These are phyloP conservation scores for Brenthis hecate DNA, from an alignment of 2,888 invertebrate species.

Conservation along the genomic window DNA sequence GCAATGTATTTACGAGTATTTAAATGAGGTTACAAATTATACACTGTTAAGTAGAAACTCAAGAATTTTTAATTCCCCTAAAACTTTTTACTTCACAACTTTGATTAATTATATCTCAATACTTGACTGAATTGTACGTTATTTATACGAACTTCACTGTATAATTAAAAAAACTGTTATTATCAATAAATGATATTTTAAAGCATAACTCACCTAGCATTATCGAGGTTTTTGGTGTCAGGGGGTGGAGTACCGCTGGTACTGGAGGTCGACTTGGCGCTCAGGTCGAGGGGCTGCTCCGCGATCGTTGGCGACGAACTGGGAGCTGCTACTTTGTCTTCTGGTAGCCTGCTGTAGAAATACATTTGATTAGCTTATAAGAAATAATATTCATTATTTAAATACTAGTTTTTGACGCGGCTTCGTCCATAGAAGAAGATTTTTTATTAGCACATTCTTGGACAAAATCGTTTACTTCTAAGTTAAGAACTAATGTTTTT, in stretches of 20 bases:
- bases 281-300: slow-evolving; percentile 93
- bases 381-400: neutral
- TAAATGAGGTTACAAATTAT: too few relatives aligned
- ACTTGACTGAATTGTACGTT: too few relatives aligned
- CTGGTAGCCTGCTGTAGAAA: slow-evolving; percentile 55
- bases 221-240: slow-evolving; percentile 85
- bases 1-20: too few relatives aligned
- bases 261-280: slow-evolving; percentile 87
- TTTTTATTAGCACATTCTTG: too few relatives aligned
- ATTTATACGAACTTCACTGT: neutral
- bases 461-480: too few relatives aligned
- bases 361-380: slow-evolving; percentile 4
- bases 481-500: too few relatives aligned
- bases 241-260: slow-evolving; percentile 77
- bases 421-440: too few relatives aligned
- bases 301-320: slow-evolving; percentile 77
- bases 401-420: neutral
- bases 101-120: too few relatives aligned
- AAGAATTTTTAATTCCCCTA: too few relatives aligned
- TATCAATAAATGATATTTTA: neutral
- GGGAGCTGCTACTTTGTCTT: slow-evolving; percentile 71
- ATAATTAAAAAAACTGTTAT: neutral
- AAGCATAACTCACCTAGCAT: slow-evolving; percentile 81
- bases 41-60: too few relatives aligned
- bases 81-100: too few relatives aligned